Conservation (phyloP, 2,888 invertebrate species). For the Drosophila aldrichi region DNA sequence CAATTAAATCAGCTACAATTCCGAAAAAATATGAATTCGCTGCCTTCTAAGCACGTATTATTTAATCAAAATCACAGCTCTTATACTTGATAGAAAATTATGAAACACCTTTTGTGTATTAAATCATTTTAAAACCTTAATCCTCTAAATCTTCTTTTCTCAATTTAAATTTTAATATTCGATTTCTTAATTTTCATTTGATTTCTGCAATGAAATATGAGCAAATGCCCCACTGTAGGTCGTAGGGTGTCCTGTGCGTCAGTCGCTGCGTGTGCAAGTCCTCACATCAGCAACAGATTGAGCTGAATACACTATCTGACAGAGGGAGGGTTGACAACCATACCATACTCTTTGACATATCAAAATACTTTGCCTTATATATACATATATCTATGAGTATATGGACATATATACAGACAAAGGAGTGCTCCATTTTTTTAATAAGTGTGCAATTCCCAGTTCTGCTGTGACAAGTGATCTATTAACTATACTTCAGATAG, state of each 20-base stretch:
- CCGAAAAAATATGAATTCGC: too few species aligned
- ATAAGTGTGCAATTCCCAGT: not conserved
- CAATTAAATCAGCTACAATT: too few species aligned
- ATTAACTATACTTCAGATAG: not conserved
- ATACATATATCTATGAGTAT: not conserved
- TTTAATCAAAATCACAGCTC: too few species aligned
- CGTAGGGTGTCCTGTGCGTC: conserved; percentile 12
- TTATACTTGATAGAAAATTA: too few species aligned
- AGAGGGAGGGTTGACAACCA: not conserved
- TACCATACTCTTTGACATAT: not conserved
- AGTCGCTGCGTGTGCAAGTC: conserved; percentile 4
- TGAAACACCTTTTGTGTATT: too few species aligned
- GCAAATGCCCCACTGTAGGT: not conserved
- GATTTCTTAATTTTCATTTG: not conserved
- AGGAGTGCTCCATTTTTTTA: not conserved
- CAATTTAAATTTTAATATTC: too few species aligned
- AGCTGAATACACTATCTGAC: conserved; percentile 2
- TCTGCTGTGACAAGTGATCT: not conserved
- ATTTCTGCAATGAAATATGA: not conserved
- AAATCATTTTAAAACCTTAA: too few species aligned
- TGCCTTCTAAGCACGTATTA: too few species aligned
- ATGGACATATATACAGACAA: not conserved
- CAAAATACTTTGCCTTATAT: not conserved
- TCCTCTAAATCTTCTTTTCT: too few species aligned
- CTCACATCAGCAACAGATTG: conserved; percentile 8